phyloP scores from a whole-genome alignment of 2,888 invertebrate species.

The Cepaea hortensis region DNA sequence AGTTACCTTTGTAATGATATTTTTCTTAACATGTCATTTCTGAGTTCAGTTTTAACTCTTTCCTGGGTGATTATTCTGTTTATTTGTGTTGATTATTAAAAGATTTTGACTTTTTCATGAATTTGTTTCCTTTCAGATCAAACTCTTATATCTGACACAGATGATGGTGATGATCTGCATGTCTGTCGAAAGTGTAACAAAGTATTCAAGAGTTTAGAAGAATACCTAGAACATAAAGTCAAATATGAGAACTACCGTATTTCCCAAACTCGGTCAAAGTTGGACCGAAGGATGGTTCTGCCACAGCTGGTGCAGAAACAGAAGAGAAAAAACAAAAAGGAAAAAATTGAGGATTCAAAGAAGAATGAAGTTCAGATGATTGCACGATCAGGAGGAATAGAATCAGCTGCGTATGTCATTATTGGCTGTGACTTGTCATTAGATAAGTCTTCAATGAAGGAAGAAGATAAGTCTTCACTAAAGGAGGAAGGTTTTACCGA shows the following conservation, averaged over 20 bases:
- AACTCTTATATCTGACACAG: conserved; percentile 55
- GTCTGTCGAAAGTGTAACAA: conserved; percentile 71
- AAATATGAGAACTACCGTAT: conserved; percentile 71
- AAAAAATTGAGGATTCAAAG: conserved; percentile 18
- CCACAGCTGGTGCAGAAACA: conserved; percentile 51
- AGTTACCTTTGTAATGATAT: too few species aligned
- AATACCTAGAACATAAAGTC: conserved; percentile 71
- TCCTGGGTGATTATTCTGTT: too few species aligned
- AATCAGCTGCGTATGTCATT: neutral
- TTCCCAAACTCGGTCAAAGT: conserved; percentile 61
- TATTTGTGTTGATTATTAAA: too few species aligned
- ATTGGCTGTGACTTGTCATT: neutral
- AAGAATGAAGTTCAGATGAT: neutral
- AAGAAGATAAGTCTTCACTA: neutral
- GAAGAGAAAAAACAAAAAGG: conserved; percentile 35
- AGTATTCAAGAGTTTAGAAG: conserved; percentile 66
- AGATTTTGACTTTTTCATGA: too few species aligned
- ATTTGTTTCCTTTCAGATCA: conserved; percentile 34
- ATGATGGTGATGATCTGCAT: conserved; percentile 64
- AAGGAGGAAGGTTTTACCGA: neutral
- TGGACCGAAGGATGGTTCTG: conserved; percentile 63
- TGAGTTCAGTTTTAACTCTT: too few species aligned
- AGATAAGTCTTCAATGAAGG: neutral
- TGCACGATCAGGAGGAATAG: neutral
- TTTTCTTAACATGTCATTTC: too few species aligned